Evolutionary conservation across 2,797 vertebrate genomes (phyloP).

Genomic region (Protonibea diacanthus): DNA sequence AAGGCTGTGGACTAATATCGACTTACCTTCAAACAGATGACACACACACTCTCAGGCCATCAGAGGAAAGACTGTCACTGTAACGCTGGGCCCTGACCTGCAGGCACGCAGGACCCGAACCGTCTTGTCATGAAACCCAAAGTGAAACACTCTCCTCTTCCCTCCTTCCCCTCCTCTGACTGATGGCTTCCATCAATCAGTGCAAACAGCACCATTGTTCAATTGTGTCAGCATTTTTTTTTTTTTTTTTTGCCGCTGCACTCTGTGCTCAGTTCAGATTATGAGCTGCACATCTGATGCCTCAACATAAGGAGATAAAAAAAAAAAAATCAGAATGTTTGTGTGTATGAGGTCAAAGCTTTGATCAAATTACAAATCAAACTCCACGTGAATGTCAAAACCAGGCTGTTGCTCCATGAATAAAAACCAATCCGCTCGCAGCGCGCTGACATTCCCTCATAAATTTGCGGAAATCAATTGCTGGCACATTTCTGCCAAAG

Average conservation of each 20-base stretch:
- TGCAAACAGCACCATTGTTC: constrained; percentile 58
- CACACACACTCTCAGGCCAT: constrained; percentile 47
- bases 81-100: constrained; percentile 47
- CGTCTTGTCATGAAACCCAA: constrained; percentile 39
- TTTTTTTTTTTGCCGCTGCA: constrained; percentile 19
- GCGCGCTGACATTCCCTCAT: constrained; percentile 38
- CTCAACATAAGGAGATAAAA: background rate
- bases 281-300: constrained; percentile 14
- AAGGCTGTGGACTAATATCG: constrained; percentile 59
- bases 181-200: constrained; percentile 66
- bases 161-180: constrained; percentile 13
- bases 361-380: constrained; percentile 39
- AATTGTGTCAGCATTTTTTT: constrained; percentile 61
- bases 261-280: constrained; percentile 33
- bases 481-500: constrained; percentile 54
- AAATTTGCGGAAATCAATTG: constrained; percentile 59
- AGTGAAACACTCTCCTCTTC: constrained; percentile 32
- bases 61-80: constrained; percentile 39
- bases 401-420: constrained; percentile 42
- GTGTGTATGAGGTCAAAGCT: constrained; percentile 20
- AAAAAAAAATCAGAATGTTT: background rate
- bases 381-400: constrained; percentile 42
- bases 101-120: constrained; percentile 8
- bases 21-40: constrained; percentile 73
- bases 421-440: constrained; percentile 19